A percentile compares a stretch with the other conserved stretches of the same genome.
Conservation (phyloP, 2,113 vertebrate species). For the Macrotis lagotis region DNA sequence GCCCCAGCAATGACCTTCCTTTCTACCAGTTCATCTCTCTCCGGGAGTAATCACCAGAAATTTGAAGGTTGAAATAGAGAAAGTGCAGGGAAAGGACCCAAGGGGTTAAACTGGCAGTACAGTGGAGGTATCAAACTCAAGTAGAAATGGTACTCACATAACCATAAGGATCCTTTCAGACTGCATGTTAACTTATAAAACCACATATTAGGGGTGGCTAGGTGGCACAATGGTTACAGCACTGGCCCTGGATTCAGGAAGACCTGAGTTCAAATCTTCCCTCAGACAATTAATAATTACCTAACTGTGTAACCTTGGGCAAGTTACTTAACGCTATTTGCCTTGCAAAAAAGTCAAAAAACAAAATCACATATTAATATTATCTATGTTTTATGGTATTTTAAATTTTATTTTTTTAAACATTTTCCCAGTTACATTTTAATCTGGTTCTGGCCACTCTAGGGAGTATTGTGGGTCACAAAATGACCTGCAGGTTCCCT, state of each 20-base stretch:
- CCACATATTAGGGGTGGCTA: too few species aligned
- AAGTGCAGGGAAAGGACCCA: background rate
- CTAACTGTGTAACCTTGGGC: too few species aligned
- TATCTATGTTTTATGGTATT: background rate
- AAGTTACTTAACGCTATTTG: too few species aligned
- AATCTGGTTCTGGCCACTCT: background rate
- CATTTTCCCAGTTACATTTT: background rate
- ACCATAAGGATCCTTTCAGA: background rate
- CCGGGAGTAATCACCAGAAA: background rate
- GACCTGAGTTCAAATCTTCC: too few species aligned
- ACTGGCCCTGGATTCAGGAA: too few species aligned
- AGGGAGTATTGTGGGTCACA: background rate
- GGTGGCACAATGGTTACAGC: too few species aligned
- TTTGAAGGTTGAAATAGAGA: slow-evolving; percentile 27
- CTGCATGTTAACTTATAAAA: background rate
- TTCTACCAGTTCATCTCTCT: background rate
- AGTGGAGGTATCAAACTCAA: background rate
- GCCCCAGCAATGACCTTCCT: background rate
- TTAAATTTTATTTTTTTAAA: background rate
- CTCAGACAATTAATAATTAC: too few species aligned
- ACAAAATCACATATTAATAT: too few species aligned
- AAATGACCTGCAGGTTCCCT: background rate
- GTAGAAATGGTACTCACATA: background rate
- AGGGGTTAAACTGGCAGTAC: background rate
- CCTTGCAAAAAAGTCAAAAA: too few species aligned